Evolutionary conservation across 2,797 vertebrate genomes (phyloP), one percentile per base, ranked within the genome.

Genomic region (Fistularia commersonii): DNA sequence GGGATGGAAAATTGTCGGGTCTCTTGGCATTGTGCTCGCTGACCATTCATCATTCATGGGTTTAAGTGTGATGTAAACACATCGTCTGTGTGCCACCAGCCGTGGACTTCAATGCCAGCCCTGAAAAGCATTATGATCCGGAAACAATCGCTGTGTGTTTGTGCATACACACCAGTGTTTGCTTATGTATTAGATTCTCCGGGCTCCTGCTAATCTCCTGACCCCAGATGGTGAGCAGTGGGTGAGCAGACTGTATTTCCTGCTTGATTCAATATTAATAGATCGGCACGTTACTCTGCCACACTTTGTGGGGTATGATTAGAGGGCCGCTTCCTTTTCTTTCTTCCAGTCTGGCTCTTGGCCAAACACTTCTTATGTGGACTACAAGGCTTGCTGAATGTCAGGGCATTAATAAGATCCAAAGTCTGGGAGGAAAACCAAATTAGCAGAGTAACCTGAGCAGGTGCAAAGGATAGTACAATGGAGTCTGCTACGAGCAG

Each of bases 191-290:
- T 66, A 66, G 34, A 54, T 65, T 66, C 23, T 64, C 57, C 51
- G 45, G 15, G 53, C 42, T 58, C 41, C 40, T 60, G 55, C 55
- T 68, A 69, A 76, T 81, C 57, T 71, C 54, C 64, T 57, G 58
- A 56, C 56, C 66, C 71, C 59, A 69, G 54, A 73, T 72, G 75
- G 76, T 75, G 63, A 74, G 61, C 58, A 70, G 69, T 60, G 66
- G 52, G 53, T 38, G 63, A 53, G 69, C 75, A 66, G 72, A 72
- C 83, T 74, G 55, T 67, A 57, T 88, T 87, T 85, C 85, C 62
- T 70, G 50, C 60, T 70, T 83, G 74, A 87, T 88, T 82, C 64
- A 74, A 85, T 87, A 82, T 80, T 67, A 66, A 84, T 87, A 80
- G 79, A 86, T 80, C 11, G 1, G 51, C 58, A 49, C 77, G 64